phyloP scores from a whole-genome alignment of 2,113 vertebrate genomes.

The Vanacampus margaritifer region DNA sequence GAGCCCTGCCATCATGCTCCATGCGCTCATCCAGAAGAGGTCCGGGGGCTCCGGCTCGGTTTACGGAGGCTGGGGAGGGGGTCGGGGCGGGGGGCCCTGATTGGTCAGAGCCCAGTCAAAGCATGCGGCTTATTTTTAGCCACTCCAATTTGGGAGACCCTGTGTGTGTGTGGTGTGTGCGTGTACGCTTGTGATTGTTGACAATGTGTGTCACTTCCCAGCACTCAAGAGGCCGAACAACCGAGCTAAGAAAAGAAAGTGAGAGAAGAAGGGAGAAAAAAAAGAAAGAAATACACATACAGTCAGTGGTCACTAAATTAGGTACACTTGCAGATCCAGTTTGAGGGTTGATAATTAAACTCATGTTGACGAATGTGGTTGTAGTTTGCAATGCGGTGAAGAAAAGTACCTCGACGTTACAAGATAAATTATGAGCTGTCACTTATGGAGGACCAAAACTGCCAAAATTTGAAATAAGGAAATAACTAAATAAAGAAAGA shows the following conservation, averaged over 20 bases:
- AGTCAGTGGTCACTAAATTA: background rate
- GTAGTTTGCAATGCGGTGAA: no score
- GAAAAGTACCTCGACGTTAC: no score
- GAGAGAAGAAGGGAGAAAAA: conserved; percentile 11
- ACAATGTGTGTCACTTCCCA: conserved; percentile 46
- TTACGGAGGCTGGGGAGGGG: conserved; percentile 36
- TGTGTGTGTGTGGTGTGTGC: conserved; percentile 28
- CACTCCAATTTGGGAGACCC: conserved; percentile 59
- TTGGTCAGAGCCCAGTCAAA: conserved; percentile 59
- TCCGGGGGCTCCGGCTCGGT: conserved; percentile 59
- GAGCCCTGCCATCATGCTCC: conserved; percentile 70
- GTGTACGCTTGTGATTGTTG: conserved; percentile 46
- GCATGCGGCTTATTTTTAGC: conserved; percentile 75
- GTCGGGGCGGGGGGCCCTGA: conserved; percentile 27
- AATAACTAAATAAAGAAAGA: no score
- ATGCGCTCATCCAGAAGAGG: conserved; percentile 64
- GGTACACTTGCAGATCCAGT: background rate
- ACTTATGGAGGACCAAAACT: no score
- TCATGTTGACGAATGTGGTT: no score
- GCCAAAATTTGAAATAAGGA: no score
- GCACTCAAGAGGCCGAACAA: conserved; percentile 50
- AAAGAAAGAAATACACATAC: background rate
- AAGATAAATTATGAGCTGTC: no score
- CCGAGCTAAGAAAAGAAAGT: conserved; percentile 59
- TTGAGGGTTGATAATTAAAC: no score